phyloP scores from a whole-genome alignment of 2,888 invertebrate species.

The Acrobasis consociella region DNA sequence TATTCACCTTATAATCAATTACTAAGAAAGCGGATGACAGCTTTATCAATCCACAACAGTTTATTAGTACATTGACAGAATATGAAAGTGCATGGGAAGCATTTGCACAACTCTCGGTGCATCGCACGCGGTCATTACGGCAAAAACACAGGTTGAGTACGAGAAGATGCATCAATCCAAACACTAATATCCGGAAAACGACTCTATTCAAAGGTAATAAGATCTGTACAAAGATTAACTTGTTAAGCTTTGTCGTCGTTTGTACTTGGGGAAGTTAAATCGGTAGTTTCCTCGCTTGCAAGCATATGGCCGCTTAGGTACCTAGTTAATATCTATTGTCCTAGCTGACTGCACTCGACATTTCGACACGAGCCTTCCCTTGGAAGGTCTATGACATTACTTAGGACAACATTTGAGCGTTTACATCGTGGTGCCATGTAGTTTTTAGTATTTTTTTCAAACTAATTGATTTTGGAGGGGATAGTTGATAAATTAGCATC shows the following conservation, averaged over 20 bases:
- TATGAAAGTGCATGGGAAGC: slow-evolving; percentile 49
- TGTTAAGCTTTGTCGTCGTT: not conserved
- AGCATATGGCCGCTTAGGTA: slow-evolving; percentile 34
- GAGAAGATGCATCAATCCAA: not conserved
- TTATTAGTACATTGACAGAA: slow-evolving; percentile 28
- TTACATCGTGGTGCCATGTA: no score
- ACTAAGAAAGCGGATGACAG: not conserved
- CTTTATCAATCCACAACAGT: not conserved
- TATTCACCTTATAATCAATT: no score
- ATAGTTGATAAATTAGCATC: no score
- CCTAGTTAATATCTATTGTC: slow-evolving; percentile 44
- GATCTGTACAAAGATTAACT: not conserved
- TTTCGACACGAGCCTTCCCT: slow-evolving; percentile 30
- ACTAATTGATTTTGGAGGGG: no score
- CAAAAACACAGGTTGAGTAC: slow-evolving; percentile 22
- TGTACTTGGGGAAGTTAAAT: slow-evolving; percentile 27
- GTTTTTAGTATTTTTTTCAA: no score
- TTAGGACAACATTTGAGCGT: not conserved
- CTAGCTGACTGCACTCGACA: slow-evolving; percentile 32
- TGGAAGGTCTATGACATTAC: not conserved
- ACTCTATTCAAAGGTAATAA: not conserved
- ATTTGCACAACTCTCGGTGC: slow-evolving; percentile 46
- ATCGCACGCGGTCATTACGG: slow-evolving; percentile 41
- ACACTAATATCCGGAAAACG: not conserved
- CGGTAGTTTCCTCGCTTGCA: slow-evolving; percentile 49